These are phyloP conservation scores for Noturus placidus DNA, from an alignment of 2,113 vertebrate genomes.

Conservation along the genomic window DNA sequence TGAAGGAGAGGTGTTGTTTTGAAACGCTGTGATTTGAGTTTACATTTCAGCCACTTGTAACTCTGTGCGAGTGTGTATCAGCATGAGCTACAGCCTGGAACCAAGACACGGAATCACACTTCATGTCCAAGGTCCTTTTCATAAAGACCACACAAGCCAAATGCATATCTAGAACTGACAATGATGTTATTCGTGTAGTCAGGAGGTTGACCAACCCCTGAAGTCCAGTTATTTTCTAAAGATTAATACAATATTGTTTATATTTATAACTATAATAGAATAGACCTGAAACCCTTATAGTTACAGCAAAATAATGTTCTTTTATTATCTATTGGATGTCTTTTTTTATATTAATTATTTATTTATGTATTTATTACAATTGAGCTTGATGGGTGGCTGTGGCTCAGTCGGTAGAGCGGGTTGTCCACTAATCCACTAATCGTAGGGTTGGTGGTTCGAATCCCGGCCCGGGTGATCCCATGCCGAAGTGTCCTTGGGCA, in stretches of 20 bases:
- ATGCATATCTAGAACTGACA: not conserved
- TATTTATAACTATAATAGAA: not conserved
- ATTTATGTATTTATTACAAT: no score
- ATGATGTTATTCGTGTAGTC: not conserved
- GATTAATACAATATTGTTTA: not conserved
- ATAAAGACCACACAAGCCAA: not conserved
- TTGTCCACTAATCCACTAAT: no score
- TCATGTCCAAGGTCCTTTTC: not conserved
- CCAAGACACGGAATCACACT: not conserved
- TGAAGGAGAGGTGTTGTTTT: conserved; percentile 42
- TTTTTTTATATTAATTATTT: no score
- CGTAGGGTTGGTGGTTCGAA: no score
- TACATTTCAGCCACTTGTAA: conserved; percentile 25
- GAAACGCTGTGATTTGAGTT: conserved; percentile 35
- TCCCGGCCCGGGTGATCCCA: no score
- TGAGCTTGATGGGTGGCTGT: no score
- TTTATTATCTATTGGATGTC: not conserved
- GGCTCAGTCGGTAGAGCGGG: no score
- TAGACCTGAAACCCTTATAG: not conserved
- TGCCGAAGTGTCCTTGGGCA: no score
- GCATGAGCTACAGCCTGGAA: not conserved
- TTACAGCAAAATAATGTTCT: not conserved
- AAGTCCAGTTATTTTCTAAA: not conserved
- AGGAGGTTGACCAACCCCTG: not conserved
- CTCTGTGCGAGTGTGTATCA: not conserved